These are phyloP conservation scores for Lamprologus callipterus DNA, from an alignment of 2,113 vertebrate genomes.

Conservation along the genomic window DNA sequence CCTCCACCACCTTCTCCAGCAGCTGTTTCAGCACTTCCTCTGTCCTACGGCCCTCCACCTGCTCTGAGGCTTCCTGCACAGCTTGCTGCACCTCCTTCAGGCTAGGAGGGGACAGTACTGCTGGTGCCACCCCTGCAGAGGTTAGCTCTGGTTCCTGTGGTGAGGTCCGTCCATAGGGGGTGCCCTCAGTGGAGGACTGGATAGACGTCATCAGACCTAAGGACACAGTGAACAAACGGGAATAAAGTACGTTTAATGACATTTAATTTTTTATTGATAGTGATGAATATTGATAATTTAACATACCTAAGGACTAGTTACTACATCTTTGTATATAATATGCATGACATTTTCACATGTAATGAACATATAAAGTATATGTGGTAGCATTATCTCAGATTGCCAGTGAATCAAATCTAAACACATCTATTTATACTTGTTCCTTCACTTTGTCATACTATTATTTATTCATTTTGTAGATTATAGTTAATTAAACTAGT, in stretches of 20 bases:
- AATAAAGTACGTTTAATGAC: background rate
- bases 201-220: conserved; percentile 8
- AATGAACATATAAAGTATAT: background rate
- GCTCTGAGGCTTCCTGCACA: conserved; percentile 55
- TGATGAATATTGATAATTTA: background rate
- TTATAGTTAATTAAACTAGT: background rate
- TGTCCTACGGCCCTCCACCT: conserved; percentile 30
- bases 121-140: conserved; percentile 14
- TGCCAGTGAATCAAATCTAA: background rate
- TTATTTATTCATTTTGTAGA: background rate
- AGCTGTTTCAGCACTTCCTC: conserved; percentile 53
- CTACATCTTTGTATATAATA: background rate
- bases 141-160: background rate
- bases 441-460: background rate
- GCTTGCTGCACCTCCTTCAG: conserved; percentile 60
- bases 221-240: background rate
- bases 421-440: background rate
- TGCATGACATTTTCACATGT: background rate
- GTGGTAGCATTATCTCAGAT: background rate
- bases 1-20: conserved; percentile 55
- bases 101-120: conserved; percentile 39
- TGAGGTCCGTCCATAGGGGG: background rate
- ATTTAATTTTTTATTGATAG: background rate
- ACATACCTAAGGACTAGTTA: background rate
- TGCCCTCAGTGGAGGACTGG: conserved; percentile 14